Percentiles rank a stretch among this genome's conserved stretches.
Conservation (phyloP, 2,797 vertebrate genomes). For the Coccyzus lansbergi region DNA sequence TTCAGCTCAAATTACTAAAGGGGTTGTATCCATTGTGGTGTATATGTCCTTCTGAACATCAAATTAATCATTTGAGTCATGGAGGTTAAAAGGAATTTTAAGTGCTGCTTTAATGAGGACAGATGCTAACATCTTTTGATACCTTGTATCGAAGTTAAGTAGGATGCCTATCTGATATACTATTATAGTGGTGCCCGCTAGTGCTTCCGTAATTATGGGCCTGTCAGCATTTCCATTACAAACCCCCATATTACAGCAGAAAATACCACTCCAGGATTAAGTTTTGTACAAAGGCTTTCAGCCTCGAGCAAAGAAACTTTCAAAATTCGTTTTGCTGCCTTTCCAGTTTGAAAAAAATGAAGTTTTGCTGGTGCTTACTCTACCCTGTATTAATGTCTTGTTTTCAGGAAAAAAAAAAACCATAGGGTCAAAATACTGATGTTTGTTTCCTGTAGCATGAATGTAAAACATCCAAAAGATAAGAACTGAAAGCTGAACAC, state of each 20-base stretch:
- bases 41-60: neutral
- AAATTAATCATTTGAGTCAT: neutral
- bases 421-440: neutral
- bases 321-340: conserved; percentile 40
- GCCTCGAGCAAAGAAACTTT: conserved; percentile 21
- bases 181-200: conserved; percentile 61
- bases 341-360: neutral
- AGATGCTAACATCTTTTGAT: conserved; percentile 49
- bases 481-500: neutral
- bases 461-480: neutral
- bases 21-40: neutral
- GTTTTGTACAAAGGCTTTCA: conserved; percentile 46
- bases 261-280: conserved; percentile 67
- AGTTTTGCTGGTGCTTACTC: neutral
- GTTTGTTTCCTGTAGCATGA: conserved; percentile 26
- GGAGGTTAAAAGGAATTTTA: conserved; percentile 50
- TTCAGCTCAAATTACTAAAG: neutral
- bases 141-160: conserved; percentile 23
- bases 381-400: neutral
- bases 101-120: conserved; percentile 53
- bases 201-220: conserved; percentile 54
- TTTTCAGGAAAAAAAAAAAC: neutral
- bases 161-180: conserved; percentile 57
- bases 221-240: conserved; percentile 73
- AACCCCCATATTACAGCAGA: conserved; percentile 64